These are phyloP conservation scores for Orchesella flavescens DNA, from an alignment of 2,888 invertebrate genomes.

Conservation along the genomic window DNA sequence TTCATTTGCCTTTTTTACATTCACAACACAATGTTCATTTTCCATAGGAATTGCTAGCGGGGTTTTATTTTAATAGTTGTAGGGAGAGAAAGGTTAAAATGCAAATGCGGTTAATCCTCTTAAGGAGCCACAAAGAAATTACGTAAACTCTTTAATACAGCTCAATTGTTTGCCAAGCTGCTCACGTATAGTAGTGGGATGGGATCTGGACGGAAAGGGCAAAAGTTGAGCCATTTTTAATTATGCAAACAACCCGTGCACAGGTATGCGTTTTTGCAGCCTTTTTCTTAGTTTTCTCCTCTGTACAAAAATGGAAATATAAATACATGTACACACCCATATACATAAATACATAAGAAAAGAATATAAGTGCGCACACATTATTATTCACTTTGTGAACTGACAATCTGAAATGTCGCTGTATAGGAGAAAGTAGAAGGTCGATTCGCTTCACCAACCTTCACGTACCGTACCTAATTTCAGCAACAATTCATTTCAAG, in stretches of 20 bases:
- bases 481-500: slow-evolving; percentile 14
- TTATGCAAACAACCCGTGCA: slow-evolving; percentile 5
- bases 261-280: neutral
- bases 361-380: too few species aligned
- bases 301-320: neutral
- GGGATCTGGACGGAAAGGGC: neutral
- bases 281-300: neutral
- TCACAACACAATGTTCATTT: too few species aligned
- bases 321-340: too few species aligned
- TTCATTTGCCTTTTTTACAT: neutral
- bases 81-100: neutral
- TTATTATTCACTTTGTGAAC: too few species aligned
- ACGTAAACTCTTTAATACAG: neutral
- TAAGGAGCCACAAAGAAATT: slow-evolving; percentile 23
- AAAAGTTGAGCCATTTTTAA: slow-evolving; percentile 3
- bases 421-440: neutral
- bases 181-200: neutral
- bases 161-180: slow-evolving; percentile 14
- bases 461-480: too few species aligned
- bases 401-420: too few species aligned
- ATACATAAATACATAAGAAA: too few species aligned
- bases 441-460: neutral
- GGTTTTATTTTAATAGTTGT: too few species aligned
- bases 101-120: slow-evolving; percentile 34
- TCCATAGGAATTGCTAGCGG: too few species aligned